Percentiles rank a stretch among this genome's conserved stretches.
Conservation (phyloP, 2,113 vertebrate species). For the Physeter macrocephalus region DNA sequence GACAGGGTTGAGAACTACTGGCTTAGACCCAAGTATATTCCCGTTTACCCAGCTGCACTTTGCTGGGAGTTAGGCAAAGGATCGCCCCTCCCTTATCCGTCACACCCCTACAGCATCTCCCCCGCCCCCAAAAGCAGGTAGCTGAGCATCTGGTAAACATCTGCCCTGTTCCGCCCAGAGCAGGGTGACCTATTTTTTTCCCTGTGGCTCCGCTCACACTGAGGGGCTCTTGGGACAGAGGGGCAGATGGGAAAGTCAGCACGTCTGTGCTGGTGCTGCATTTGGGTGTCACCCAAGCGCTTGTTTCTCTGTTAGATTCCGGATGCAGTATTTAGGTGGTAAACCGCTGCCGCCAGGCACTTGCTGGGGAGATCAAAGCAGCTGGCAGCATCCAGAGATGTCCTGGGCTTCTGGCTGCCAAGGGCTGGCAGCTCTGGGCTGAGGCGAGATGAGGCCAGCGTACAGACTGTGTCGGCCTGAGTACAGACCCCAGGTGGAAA, state of each 20-base stretch:
- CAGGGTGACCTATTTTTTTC: background rate
- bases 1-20: background rate
- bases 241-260: constrained; percentile 68
- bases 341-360: constrained; percentile 2
- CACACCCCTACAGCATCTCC: accelerated
- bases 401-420: constrained; percentile 38
- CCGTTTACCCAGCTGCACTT: background rate
- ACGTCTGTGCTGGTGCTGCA: constrained; percentile 1
- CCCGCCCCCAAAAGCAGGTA: background rate
- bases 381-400: background rate
- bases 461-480: accelerated
- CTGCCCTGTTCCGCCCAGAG: background rate
- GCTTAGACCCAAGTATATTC: background rate
- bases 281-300: constrained; percentile 56
- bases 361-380: constrained; percentile 50
- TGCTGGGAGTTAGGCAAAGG: background rate
- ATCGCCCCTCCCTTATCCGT: accelerated
- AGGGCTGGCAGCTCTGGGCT: background rate
- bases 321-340: constrained; percentile 51
- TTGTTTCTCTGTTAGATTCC: constrained; percentile 58
- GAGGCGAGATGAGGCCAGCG: background rate
- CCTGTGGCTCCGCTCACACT: background rate
- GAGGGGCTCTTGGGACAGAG: background rate
- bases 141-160: constrained; percentile 22
- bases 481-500: accelerated